These are phyloP conservation scores for Rattus rattus DNA, from an alignment of 2,113 vertebrate species.

Conservation along the genomic window DNA sequence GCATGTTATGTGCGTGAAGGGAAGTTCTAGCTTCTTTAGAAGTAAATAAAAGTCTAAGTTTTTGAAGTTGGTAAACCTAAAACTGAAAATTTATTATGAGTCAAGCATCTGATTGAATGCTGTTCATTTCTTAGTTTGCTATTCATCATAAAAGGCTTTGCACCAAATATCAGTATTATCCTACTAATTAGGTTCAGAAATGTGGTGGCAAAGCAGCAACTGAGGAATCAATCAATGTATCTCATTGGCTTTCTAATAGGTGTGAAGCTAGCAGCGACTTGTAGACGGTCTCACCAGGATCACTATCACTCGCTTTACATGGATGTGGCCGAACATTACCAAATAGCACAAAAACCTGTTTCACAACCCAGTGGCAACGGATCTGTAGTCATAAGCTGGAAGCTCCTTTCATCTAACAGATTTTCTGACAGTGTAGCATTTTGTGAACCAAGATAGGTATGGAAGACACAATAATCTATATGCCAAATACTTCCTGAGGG, in stretches of 20 bases:
- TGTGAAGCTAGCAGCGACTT: neutral
- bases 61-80: constrained; percentile 47
- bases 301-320: neutral
- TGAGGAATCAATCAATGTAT: neutral
- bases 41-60: neutral
- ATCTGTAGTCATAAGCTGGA: neutral
- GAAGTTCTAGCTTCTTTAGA: neutral
- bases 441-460: neutral
- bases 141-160: neutral
- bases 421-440: neutral
- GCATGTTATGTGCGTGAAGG: neutral
- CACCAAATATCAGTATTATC: neutral
- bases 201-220: neutral
- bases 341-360: constrained; percentile 15
- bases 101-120: neutral
- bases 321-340: neutral
- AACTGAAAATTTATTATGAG: constrained; percentile 4
- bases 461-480: neutral
- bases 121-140: neutral
- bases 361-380: neutral
- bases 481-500: neutral
- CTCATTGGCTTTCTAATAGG: neutral
- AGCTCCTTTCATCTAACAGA: neutral
- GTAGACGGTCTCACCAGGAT: neutral
- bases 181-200: neutral